Percentiles rank a stretch among this genome's conserved stretches.
These are phyloP conservation scores for Pangasius sanitwongsei DNA, from an alignment of 2,797 vertebrate species.

Conservation along the genomic window DNA sequence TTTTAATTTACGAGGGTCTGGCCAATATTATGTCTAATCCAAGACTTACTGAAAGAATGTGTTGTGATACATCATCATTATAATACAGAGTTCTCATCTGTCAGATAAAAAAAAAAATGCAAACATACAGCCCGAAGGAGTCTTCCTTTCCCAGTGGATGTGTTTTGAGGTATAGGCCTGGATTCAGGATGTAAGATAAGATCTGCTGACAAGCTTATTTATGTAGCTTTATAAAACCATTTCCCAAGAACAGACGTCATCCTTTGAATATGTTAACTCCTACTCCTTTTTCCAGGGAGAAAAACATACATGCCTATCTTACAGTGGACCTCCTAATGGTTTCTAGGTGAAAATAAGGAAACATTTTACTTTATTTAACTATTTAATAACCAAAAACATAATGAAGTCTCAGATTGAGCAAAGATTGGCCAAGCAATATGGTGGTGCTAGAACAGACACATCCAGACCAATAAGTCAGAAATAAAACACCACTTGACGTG, in stretches of 20 bases:
- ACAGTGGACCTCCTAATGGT: neutral
- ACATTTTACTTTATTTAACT: neutral
- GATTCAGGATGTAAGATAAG: neutral
- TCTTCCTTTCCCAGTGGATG: slow-evolving; percentile 11
- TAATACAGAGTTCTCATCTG: neutral
- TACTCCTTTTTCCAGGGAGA: neutral
- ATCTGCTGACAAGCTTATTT: neutral
- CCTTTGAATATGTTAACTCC: neutral
- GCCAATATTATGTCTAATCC: neutral
- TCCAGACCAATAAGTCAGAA: neutral
- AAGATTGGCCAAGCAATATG: neutral
- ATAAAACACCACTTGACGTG: neutral
- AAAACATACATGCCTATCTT: neutral
- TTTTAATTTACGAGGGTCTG: neutral
- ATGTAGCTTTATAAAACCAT: neutral
- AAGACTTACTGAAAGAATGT: neutral
- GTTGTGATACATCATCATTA: neutral
- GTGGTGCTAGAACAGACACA: neutral
- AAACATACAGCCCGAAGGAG: neutral
- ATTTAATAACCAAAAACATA: no score
- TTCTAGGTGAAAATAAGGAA: neutral
- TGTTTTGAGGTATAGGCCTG: slow-evolving; percentile 15
- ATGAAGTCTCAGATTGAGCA: neutral
- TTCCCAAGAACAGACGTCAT: slow-evolving; percentile 2
- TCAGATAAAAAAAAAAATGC: neutral